Conservation (phyloP, 2,888 invertebrate genomes). For the Tipula unca region DNA sequence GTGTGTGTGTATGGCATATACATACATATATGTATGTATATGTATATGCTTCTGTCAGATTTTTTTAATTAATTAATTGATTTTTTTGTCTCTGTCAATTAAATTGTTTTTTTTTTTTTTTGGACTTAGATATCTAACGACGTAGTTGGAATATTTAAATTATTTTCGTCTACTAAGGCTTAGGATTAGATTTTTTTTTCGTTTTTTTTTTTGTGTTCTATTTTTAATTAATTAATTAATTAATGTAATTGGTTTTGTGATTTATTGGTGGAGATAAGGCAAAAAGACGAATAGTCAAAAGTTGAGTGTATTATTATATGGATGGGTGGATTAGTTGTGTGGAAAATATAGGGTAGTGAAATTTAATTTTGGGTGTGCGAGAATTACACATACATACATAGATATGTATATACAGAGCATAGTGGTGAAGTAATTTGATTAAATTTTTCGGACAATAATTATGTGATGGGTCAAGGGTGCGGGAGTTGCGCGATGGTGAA, state of each 20-base stretch:
- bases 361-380: background rate
- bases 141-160: background rate
- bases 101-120: background rate
- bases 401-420: no score
- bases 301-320: background rate
- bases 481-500: background rate
- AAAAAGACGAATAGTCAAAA: background rate
- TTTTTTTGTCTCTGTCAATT: constrained; percentile 14
- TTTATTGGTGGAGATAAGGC: background rate
- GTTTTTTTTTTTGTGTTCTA: background rate
- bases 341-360: background rate
- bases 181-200: background rate
- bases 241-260: background rate
- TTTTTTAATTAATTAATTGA: constrained; percentile 3
- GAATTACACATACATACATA: no score
- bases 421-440: background rate
- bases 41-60: background rate
- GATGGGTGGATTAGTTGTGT: background rate
- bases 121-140: background rate
- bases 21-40: background rate
- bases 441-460: background rate
- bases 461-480: no score
- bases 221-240: constrained; percentile 4
- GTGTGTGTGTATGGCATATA: background rate
- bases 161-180: background rate